phyloP scores from a whole-genome alignment of 2,888 invertebrate species.

The Cryptocheilus praepositus region DNA sequence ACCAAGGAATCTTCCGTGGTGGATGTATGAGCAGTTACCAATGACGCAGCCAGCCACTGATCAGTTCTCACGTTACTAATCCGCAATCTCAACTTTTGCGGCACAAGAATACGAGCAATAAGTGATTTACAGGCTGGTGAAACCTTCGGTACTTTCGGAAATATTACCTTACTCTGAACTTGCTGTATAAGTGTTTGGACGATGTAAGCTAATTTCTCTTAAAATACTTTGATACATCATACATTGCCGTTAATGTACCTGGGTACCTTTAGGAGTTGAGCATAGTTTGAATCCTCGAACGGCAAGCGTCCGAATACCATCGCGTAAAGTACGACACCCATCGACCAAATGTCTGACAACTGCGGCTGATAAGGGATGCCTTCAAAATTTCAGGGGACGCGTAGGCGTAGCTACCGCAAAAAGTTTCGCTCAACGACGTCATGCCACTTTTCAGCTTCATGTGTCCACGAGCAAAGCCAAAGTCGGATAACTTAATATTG shows the following conservation, averaged over 20 bases:
- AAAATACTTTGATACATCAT: neutral
- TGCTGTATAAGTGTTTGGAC: constrained; percentile 76
- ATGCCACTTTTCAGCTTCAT: constrained; percentile 82
- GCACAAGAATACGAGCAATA: constrained; percentile 83
- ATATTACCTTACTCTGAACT: constrained; percentile 83
- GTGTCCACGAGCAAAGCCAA: constrained; percentile 87
- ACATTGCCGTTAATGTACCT: constrained; percentile 43
- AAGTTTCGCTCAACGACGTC: constrained; percentile 85
- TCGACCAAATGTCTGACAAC: constrained; percentile 90
- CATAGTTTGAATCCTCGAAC: constrained; percentile 88
- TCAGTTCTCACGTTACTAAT: constrained; percentile 83
- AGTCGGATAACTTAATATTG: constrained; percentile 87
- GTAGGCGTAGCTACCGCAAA: constrained; percentile 93
- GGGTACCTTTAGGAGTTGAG: constrained; percentile 82
- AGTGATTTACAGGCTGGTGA: constrained; percentile 81
- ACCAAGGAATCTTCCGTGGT: constrained; percentile 53
- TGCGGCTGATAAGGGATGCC: constrained; percentile 90
- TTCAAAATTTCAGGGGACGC: constrained; percentile 90
- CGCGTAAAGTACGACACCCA: constrained; percentile 90
- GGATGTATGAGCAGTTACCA: constrained; percentile 57
- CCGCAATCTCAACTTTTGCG: constrained; percentile 80
- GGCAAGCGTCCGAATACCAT: constrained; percentile 90
- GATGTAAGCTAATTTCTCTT: neutral
- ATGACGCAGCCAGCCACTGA: constrained; percentile 77
- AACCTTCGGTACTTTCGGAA: constrained; percentile 82